Base-by-base conservation (phyloP, 2,113 vertebrate species). In the Gallinago media region DNA sequence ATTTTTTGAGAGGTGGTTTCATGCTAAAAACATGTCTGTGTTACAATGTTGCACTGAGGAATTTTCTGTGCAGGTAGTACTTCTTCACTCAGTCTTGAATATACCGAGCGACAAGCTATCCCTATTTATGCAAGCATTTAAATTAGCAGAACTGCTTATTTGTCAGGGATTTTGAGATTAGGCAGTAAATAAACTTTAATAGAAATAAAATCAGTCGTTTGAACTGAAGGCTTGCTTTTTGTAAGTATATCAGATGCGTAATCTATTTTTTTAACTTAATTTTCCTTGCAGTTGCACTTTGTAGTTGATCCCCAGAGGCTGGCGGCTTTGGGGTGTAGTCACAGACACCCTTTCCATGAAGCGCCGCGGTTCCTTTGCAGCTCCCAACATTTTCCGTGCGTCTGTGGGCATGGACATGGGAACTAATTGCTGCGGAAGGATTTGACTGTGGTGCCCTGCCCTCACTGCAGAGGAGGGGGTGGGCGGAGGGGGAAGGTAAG, bases 91-190 rank as follows among this genome's bases (percentile, higher is more conserved):
- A 50, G 72, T 65, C 56, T 89, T 42, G 47, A 84, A 42, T 61
- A 61, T 50, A 50, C 29, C 54, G 75, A 73, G 74, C 14, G 20
- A 86, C 47, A 73, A 76, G 61, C 86, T 94, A 38, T 46, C 80
- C 72, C 75, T 90, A 65, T 72, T 92, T 95, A 97, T 92, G 94
- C 96, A 94, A 90, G 79, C 46, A 25, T 40, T 84, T 63, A 52
- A 78, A 62, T 75, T 77, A 79, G 84, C 70, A 40, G 68, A 87
- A 56, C 72, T 92, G 85, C 84, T 77, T 86, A 46, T 83, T 93
- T 91, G 89, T 93, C 94, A 96, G 91, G 92, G 89, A 78, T 86
- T 94, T 96, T 16, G 38, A 76, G 68, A 58, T 71, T 47, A 82
- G 75, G 80, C 79, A 86, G 91, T 94, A 80, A 88, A 85, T 49